Conservation (phyloP, 2,888 invertebrate genomes). For the Schizaphis graminum region DNA sequence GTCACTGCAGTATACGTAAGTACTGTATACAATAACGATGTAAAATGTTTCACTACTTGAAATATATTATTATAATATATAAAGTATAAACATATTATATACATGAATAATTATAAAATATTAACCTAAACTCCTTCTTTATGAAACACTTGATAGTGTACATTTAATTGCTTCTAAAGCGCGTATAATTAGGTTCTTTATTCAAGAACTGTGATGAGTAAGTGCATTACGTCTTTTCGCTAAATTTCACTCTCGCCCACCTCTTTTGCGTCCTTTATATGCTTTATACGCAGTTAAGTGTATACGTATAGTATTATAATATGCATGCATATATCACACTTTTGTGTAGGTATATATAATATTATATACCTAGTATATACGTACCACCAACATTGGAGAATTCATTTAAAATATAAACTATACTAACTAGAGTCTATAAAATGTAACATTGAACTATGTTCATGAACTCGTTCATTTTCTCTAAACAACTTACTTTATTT, state of each 20-base stretch:
- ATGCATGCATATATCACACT: neutral
- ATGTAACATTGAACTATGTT: neutral
- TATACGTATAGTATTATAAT: neutral
- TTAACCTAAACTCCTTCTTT: neutral
- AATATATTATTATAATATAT: neutral
- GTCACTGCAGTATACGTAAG: neutral
- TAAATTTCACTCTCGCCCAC: neutral
- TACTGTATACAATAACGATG: neutral
- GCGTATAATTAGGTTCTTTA: constrained; percentile 5
- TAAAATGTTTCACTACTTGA: constrained; percentile 28
- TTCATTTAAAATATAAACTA: neutral
- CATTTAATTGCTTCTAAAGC: constrained; percentile 7
- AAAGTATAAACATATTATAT: neutral
- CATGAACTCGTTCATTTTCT: neutral
- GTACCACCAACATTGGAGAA: neutral
- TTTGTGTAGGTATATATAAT: neutral
- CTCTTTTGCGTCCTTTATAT: neutral
- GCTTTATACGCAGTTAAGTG: neutral
- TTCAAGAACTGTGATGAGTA: neutral
- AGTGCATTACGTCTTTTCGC: neutral
- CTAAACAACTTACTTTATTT: neutral
- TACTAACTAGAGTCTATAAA: neutral
- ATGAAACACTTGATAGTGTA: neutral
- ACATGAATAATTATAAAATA: neutral
- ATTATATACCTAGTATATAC: neutral